These are phyloP conservation scores for Epiblema foenella DNA, from an alignment of 2,888 invertebrate species.

Conservation along the genomic window DNA sequence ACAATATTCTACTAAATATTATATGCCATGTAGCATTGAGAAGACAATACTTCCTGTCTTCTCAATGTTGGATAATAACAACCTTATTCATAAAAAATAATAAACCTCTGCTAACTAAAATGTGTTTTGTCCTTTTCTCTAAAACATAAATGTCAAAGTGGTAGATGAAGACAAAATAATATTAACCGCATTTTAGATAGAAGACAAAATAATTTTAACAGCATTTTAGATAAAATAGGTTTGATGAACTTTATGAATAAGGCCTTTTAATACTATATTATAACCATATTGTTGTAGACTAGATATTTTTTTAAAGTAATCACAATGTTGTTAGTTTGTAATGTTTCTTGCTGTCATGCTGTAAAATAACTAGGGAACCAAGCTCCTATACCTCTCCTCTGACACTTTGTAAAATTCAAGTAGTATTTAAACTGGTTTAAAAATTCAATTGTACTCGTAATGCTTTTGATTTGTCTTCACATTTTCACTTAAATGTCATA, in stretches of 20 bases:
- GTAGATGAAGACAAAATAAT: no score
- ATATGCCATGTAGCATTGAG: no score
- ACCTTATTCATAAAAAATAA: no score
- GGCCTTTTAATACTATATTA: background rate
- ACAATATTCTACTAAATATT: constrained; percentile 6
- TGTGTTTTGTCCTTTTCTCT: no score
- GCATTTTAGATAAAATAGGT: no score
- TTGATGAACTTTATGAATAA: no score
- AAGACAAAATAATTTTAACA: no score
- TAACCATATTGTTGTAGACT: constrained; percentile 50
- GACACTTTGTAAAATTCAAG: background rate
- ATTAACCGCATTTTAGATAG: no score
- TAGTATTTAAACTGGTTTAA: background rate
- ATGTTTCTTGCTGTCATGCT: no score
- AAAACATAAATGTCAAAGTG: no score
- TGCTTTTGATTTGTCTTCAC: background rate
- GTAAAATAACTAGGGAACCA: background rate
- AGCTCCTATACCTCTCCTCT: background rate
- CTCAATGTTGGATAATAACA: background rate
- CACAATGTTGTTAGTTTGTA: constrained; percentile 45
- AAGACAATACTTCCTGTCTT: no score
- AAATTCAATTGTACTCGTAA: background rate
- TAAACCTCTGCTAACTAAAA: no score
- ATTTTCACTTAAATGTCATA: background rate
- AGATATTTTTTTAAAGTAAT: constrained; percentile 49